Base-by-base conservation (phyloP, 2,888 invertebrate species). In the Idaea straminata region DNA sequence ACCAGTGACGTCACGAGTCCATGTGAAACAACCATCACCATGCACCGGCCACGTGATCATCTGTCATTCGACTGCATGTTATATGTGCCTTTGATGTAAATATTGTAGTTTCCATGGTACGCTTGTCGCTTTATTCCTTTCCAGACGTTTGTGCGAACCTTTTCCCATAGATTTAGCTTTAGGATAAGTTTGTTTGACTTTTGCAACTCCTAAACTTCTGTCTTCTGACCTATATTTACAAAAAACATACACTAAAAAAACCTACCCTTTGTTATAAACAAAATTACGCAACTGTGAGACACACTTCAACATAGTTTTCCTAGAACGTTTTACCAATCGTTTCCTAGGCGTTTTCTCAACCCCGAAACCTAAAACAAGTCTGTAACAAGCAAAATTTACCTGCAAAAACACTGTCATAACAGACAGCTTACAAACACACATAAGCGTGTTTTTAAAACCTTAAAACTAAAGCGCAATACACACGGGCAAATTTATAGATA, bases 401-500 rank as follows among this genome's bases (percentile, higher is more conserved):
- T 47, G 47, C 7, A 47, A 47, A 47, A 47, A 47, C 10, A 47
- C 47, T 47, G 10, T 47, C 47, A 47, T 47, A 10, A 47, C 10
- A 47, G 13, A 4, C 7, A 47, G 13, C 25, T 25, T 10, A 47
- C 7, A 47, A 5, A 13, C 10, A 2, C 10, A 47, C 47, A 47
- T 47, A 10, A 4, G 13, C 7, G 47, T 47, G 7, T 47, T 47
- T 10, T 47, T 47, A 47, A 36, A 47, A 47, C 47, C 13, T 13
- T 13, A 47, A 47, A 47, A 47, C 47, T 47, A 47, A 38, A 47
- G 47, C 7, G 47, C 47, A 47, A 47, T 47, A 64, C 57, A 35
- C 61, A 64, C 63, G 69, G 70, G 64, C 68, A 66, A 64, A 77
- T 77, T 84, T 78, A 82, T 79, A 98, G 98, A 98, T 94, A 98